phyloP scores from a whole-genome alignment of 2,797 vertebrate genomes.

The Kryptolebias ocellatus region DNA sequence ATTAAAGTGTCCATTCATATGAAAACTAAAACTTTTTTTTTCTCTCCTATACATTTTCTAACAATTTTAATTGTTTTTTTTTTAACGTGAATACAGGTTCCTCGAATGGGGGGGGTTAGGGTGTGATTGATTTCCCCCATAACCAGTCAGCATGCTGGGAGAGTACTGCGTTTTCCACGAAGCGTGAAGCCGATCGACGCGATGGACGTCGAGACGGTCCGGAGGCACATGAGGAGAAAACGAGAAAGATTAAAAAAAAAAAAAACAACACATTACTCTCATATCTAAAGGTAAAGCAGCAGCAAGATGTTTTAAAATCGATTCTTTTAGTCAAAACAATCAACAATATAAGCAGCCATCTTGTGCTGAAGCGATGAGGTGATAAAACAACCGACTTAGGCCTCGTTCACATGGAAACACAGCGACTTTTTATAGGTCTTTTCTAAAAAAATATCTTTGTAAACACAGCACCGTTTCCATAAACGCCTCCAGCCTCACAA shows the following conservation, averaged over 20 bases:
- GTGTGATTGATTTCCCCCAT: constrained; percentile 85
- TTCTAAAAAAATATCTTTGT: no score
- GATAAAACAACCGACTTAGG: no score
- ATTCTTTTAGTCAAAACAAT: not conserved
- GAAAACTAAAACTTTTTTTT: constrained; percentile 84
- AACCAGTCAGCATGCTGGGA: constrained; percentile 89
- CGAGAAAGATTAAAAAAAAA: constrained; percentile 29
- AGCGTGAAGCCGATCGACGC: constrained; percentile 22
- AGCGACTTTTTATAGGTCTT: no score
- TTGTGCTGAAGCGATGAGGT: no score
- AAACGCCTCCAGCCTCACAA: no score
- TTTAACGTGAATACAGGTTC: constrained; percentile 84
- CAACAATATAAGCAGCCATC: no score
- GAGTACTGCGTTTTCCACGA: constrained; percentile 81
- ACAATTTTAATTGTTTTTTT: constrained; percentile 56
- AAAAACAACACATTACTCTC: constrained; percentile 48
- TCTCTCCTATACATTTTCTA: constrained; percentile 77
- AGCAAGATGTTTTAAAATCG: not conserved
- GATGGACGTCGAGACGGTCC: constrained; percentile 48
- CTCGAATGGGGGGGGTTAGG: constrained; percentile 83
- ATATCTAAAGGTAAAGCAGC: not conserved
- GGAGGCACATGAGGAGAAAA: constrained; percentile 25
- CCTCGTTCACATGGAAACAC: no score
- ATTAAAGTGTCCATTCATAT: constrained; percentile 86
- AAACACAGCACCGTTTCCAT: no score